Evolutionary conservation across 2,888 invertebrate genomes (phyloP).

Genomic region (Xylocampa areola): DNA sequence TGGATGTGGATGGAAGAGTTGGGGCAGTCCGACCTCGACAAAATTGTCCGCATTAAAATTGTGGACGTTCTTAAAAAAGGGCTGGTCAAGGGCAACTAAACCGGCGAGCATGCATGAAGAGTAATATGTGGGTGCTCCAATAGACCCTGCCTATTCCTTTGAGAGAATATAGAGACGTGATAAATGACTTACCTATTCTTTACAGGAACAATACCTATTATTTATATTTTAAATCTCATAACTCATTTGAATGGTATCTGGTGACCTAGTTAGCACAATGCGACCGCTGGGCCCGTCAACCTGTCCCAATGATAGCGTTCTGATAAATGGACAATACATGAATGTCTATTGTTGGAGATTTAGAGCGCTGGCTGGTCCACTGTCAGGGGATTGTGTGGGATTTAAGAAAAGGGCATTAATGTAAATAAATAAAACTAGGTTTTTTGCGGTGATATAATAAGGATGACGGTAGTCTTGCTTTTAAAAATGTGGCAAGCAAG

Average conservation of each 20-base stretch:
- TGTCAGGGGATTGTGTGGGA: conserved; percentile 8
- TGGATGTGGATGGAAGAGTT: too few relatives aligned
- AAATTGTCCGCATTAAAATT: too few relatives aligned
- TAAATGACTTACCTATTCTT: too few relatives aligned
- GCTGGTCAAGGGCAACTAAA: too few relatives aligned
- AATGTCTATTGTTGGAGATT: conserved; percentile 43
- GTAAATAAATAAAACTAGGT: not conserved
- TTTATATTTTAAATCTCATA: conserved; percentile 25
- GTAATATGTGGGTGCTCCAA: too few relatives aligned
- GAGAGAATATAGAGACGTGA: not conserved
- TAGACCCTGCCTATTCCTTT: too few relatives aligned
- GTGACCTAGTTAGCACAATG: conserved; percentile 54
- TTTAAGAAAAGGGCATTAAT: not conserved
- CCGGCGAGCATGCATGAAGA: too few relatives aligned
- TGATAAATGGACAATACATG: conserved; percentile 50
- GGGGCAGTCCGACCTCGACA: too few relatives aligned
- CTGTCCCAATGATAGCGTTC: conserved; percentile 31
- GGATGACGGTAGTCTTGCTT: too few relatives aligned
- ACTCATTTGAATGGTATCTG: conserved; percentile 49
- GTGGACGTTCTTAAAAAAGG: too few relatives aligned
- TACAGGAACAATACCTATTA: not conserved
- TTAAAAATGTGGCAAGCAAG: too few relatives aligned
- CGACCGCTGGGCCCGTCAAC: conserved; percentile 40
- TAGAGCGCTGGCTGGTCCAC: conserved; percentile 22
- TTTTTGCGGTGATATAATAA: too few relatives aligned